Conservation (phyloP, 1,140 invertebrate genomes). For the Dendrolimus kikuchii region DNA sequence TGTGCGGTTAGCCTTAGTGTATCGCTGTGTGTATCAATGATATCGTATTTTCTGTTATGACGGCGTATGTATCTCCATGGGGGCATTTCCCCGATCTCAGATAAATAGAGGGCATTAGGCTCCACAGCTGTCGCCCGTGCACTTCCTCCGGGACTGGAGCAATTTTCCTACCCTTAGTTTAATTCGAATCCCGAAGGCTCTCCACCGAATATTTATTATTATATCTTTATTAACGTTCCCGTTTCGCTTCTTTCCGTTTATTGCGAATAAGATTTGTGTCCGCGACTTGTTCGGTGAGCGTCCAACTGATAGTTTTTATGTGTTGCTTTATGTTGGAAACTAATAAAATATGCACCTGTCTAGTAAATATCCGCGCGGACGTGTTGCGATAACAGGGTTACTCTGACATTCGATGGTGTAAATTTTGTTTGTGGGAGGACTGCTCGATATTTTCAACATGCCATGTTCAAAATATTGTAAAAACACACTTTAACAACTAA, state of each 20-base stretch:
- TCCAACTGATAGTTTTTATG: slow-evolving; percentile 37
- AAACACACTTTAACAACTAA: too few species aligned
- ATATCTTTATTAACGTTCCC: slow-evolving; percentile 66
- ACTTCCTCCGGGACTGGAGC: slow-evolving; percentile 56
- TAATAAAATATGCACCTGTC: slow-evolving; percentile 40
- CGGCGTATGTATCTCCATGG: slow-evolving; percentile 38
- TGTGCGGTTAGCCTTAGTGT: background rate
- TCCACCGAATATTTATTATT: slow-evolving; percentile 64
- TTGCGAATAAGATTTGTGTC: slow-evolving; percentile 45
- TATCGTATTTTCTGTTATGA: slow-evolving; percentile 31
- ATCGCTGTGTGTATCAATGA: slow-evolving; percentile 6
- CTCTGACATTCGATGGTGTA: slow-evolving; percentile 17
- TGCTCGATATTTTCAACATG: slow-evolving; percentile 12
- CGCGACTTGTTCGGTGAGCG: slow-evolving; percentile 12
- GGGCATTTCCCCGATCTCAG: slow-evolving; percentile 44
- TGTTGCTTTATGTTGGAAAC: slow-evolving; percentile 33
- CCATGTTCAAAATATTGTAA: too few species aligned
- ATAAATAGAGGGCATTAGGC: slow-evolving; percentile 66
- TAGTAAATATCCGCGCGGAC: slow-evolving; percentile 32
- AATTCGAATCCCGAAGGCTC: slow-evolving; percentile 62
- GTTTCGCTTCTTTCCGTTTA: slow-evolving; percentile 47
- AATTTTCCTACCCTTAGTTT: slow-evolving; percentile 67
- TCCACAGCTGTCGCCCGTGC: slow-evolving; percentile 53
- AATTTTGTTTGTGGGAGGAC: slow-evolving; percentile 28
- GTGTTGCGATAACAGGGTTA: slow-evolving; percentile 27